Evolutionary conservation across 2,113 vertebrate species (phyloP).

Genomic region (Cryptomyrus ogoouensis): DNA sequence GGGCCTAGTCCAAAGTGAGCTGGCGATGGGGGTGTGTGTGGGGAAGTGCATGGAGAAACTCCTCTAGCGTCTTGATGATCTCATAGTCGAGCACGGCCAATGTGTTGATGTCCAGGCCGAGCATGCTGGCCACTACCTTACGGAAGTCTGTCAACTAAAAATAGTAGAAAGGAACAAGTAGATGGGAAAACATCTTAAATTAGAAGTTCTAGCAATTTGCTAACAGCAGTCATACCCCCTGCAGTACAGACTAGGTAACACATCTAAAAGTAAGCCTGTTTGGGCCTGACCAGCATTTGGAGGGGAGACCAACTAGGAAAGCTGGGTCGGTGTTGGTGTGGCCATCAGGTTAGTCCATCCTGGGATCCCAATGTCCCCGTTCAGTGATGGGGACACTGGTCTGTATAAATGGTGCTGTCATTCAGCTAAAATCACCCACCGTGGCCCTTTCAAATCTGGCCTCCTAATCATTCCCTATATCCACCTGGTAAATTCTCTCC

Average conservation of each 20-base stretch:
- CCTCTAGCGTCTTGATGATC: slow-evolving; percentile 72
- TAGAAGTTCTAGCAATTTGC: background rate
- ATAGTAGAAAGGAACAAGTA: background rate
- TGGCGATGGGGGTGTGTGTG: slow-evolving; percentile 53
- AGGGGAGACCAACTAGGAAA: background rate
- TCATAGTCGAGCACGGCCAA: slow-evolving; percentile 71
- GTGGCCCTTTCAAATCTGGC: background rate
- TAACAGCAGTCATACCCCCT: background rate
- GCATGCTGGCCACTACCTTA: slow-evolving; percentile 66
- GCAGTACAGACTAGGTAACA: background rate
- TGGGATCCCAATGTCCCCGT: background rate
- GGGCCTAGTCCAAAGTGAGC: slow-evolving; percentile 20
- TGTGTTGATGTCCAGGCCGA: slow-evolving; percentile 61
- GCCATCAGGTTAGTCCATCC: background rate
- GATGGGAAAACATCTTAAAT: background rate
- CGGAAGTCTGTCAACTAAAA: slow-evolving; percentile 75
- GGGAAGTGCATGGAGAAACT: slow-evolving; percentile 61
- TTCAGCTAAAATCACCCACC: background rate
- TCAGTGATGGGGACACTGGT: background rate
- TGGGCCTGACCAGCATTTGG: background rate
- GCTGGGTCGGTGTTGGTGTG: background rate
- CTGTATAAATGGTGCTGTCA: background rate
- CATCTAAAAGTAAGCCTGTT: background rate
- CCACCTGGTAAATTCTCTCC: background rate
- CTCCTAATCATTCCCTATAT: background rate